Evolutionary conservation across 2,888 invertebrate genomes (phyloP).

Genomic region (Thysanoteuthis rhombus): DNA sequence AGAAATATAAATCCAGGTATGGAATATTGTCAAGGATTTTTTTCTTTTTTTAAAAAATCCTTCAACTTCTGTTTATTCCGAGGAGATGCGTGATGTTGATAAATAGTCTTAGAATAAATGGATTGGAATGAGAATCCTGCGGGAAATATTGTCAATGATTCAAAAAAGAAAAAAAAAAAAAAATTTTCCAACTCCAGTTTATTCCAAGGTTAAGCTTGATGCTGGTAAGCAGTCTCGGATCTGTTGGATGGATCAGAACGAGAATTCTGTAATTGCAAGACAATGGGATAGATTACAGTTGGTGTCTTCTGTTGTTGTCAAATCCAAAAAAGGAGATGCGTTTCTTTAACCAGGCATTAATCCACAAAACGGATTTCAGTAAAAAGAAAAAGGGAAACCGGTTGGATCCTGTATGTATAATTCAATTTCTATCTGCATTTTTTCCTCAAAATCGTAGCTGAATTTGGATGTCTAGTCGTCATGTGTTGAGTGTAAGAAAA

Average conservation of each 20-base stretch:
- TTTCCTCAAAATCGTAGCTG: not conserved
- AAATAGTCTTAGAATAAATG: too few relatives aligned
- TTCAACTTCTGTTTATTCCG: too few relatives aligned
- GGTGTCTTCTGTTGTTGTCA: too few relatives aligned
- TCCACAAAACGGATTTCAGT: too few relatives aligned
- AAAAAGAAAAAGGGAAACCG: not conserved
- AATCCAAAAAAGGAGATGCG: not conserved
- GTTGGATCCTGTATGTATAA: not conserved
- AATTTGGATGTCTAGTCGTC: not conserved
- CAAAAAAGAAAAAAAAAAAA: too few relatives aligned
- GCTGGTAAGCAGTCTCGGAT: not conserved
- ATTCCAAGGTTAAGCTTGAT: not conserved
- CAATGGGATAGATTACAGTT: not conserved
- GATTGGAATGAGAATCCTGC: too few relatives aligned
- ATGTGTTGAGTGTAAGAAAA: not conserved
- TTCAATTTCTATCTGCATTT: not conserved
- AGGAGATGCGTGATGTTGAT: too few relatives aligned
- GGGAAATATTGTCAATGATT: too few relatives aligned
- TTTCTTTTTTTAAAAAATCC: too few relatives aligned
- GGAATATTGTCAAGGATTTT: not conserved
- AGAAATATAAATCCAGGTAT: not conserved
- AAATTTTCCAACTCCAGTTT: not conserved
- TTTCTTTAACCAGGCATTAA: too few relatives aligned
- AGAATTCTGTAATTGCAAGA: not conserved
- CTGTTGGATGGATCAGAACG: not conserved